These are phyloP conservation scores for Oxycera nigricornis DNA, from an alignment of 2,888 invertebrate species.

Conservation along the genomic window DNA sequence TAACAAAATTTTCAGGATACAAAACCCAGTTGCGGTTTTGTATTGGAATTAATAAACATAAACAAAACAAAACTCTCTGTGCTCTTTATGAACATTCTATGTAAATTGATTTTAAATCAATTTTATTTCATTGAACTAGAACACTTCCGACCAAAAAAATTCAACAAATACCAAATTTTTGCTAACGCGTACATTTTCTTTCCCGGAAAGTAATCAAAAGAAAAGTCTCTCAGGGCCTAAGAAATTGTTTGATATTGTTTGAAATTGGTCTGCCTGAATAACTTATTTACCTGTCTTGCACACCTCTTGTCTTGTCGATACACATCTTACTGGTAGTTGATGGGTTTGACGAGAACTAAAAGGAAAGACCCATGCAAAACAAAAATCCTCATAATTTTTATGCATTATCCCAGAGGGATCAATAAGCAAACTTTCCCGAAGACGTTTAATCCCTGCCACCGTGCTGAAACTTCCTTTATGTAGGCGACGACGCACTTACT, in stretches of 20 bases:
- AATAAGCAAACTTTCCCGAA: conserved; percentile 37
- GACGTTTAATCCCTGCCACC: conserved; percentile 1
- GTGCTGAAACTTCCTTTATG: background rate
- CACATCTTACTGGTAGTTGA: background rate
- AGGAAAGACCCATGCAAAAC: background rate
- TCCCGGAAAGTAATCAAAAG: conserved; percentile 17
- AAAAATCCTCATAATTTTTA: conserved; percentile 43
- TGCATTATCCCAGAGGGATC: conserved; percentile 43
- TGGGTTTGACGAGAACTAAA: background rate
- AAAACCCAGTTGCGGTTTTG: too few relatives aligned
- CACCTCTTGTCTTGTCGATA: conserved; percentile 9
- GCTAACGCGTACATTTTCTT: background rate
- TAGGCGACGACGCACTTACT: background rate
- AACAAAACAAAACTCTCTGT: too few relatives aligned
- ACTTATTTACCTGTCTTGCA: background rate
- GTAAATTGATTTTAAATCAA: too few relatives aligned
- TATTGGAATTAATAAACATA: too few relatives aligned
- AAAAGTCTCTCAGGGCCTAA: background rate
- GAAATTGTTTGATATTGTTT: background rate
- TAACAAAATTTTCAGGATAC: too few relatives aligned
- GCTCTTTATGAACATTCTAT: too few relatives aligned
- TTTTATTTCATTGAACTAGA: too few relatives aligned
- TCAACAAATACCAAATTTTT: background rate
- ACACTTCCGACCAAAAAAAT: background rate
- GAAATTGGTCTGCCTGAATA: background rate